These are phyloP conservation scores for Xenus cinereus DNA, from an alignment of 2,113 vertebrate genomes.

Conservation along the genomic window DNA sequence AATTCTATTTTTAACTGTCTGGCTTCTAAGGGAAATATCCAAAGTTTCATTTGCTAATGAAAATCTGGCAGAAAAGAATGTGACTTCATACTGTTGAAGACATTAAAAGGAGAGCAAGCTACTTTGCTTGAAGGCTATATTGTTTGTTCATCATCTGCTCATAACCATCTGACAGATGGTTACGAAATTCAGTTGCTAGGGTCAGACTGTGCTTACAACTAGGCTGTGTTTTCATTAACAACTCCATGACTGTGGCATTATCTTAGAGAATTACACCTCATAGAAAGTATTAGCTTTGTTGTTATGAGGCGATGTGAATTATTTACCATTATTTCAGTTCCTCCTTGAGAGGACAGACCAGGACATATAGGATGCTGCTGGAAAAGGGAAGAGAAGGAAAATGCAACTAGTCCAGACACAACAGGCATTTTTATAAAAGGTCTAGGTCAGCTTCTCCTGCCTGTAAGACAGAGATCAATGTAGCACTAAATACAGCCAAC, in stretches of 20 bases:
- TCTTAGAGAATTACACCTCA: neutral
- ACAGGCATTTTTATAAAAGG: neutral
- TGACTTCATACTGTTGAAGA: neutral
- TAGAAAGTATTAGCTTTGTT: neutral
- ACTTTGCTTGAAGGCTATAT: neutral
- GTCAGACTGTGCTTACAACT: neutral
- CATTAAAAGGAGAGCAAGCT: neutral
- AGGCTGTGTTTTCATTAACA: neutral
- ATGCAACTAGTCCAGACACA: neutral
- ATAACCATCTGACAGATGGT: neutral
- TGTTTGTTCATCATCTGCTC: neutral
- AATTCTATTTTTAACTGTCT: neutral
- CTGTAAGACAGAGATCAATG: neutral
- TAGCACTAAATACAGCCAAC: neutral
- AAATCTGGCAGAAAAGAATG: neutral
- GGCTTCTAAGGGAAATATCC: neutral
- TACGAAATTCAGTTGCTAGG: neutral
- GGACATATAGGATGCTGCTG: neutral
- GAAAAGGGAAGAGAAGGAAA: neutral
- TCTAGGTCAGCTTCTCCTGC: neutral
- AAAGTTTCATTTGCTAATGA: neutral
- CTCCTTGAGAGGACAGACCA: neutral
- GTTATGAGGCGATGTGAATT: neutral
- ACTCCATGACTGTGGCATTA: neutral
- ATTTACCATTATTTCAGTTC: neutral